Evolutionary conservation across 1,140 invertebrate genomes (phyloP).

Genomic region (Bombus waltoni): DNA sequence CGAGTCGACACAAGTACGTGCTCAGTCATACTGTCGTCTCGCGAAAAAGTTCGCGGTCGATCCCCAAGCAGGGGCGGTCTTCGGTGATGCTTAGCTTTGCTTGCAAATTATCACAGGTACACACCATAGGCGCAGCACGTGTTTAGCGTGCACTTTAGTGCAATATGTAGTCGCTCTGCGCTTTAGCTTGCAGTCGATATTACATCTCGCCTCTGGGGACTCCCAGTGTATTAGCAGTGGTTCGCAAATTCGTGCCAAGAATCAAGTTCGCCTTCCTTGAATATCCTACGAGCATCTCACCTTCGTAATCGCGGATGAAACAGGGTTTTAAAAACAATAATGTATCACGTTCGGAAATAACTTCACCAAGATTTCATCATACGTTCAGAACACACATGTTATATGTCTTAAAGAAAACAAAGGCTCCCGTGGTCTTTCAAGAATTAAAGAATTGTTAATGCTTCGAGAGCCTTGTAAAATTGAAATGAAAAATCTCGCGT

Average conservation of each 20-base stretch:
- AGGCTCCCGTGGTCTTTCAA: no score
- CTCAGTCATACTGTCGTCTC: slow-evolving; percentile 10
- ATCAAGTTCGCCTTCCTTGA: no score
- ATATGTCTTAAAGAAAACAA: no score
- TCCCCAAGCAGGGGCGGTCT: slow-evolving; percentile 22
- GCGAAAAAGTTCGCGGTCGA: not conserved
- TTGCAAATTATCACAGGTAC: slow-evolving; percentile 59
- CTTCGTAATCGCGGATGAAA: no score
- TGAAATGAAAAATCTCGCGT: no score
- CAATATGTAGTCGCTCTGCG: slow-evolving; percentile 28
- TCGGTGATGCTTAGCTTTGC: slow-evolving; percentile 33
- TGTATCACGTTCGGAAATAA: no score
- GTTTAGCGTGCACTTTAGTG: slow-evolving; percentile 46
- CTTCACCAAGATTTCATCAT: no score
- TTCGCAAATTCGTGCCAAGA: slow-evolving; percentile 48
- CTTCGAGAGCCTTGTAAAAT: no score
- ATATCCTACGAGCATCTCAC: no score
- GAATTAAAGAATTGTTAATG: no score
- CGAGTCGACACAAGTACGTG: slow-evolving; percentile 11
- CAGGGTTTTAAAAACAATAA: no score
- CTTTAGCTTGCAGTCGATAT: slow-evolving; percentile 54
- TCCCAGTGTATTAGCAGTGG: slow-evolving; percentile 56
- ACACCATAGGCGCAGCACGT: slow-evolving; percentile 48
- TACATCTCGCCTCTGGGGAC: slow-evolving; percentile 58
- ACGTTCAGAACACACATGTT: no score